Conservation (phyloP, 2,797 vertebrate species). For the Aphelocoma californica region DNA sequence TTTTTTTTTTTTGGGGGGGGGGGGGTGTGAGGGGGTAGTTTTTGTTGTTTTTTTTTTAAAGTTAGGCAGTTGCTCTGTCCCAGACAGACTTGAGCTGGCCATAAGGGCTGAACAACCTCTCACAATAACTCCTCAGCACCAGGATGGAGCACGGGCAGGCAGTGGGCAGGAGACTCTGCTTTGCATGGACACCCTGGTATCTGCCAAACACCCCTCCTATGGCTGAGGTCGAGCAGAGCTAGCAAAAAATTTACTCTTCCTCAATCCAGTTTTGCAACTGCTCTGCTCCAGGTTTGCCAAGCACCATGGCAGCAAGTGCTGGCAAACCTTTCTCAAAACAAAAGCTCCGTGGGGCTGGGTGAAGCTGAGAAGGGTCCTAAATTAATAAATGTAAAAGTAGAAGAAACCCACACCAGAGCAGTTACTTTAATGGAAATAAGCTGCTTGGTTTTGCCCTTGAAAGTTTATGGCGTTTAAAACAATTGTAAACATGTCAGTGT, state of each 20-base stretch:
- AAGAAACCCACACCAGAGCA: conserved; percentile 26
- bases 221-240: background rate
- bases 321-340: background rate
- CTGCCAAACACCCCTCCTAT: background rate
- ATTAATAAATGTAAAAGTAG: conserved; percentile 44
- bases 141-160: background rate
- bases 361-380: conserved; percentile 30
- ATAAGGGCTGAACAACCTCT: background rate
- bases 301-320: background rate
- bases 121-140: background rate
- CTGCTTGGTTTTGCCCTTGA: conserved; percentile 74
- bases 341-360: background rate
- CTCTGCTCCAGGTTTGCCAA: conserved; percentile 1
- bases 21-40: fast-evolving
- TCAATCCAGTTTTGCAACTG: background rate
- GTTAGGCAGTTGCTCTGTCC: background rate
- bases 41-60: background rate
- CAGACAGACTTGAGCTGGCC: background rate
- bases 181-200: background rate
- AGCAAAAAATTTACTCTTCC: background rate
- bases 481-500: conserved; percentile 90
- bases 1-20: background rate
- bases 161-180: background rate
- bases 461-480: conserved; percentile 87
- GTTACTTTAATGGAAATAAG: conserved; percentile 64